Conservation (phyloP, 1,140 invertebrate species). For the Protaetia brevitarsis region DNA sequence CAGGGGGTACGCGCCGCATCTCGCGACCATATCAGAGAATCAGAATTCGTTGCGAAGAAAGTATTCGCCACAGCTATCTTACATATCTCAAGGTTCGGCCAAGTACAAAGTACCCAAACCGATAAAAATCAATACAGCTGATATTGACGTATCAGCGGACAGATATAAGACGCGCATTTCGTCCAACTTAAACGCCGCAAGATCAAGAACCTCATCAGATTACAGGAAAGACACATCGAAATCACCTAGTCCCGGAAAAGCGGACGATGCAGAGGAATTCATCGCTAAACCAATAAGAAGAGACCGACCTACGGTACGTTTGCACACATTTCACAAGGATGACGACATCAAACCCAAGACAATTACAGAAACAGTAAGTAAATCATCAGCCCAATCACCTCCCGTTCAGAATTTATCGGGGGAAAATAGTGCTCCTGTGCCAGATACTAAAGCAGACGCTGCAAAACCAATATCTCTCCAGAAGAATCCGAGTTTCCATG, state of each 20-base stretch:
- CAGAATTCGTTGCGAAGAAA: conserved; percentile 38
- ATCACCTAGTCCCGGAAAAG: conserved; percentile 22
- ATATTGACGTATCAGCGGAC: conserved; percentile 75
- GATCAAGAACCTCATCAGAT: conserved; percentile 45
- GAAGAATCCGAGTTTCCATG: conserved; percentile 53
- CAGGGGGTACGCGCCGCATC: conserved; percentile 64
- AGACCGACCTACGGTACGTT: conserved; percentile 66
- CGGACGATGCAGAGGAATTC: conserved; percentile 34
- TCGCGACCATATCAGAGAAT: conserved; percentile 71
- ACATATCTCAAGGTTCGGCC: conserved; percentile 38
- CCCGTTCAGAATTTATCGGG: no score
- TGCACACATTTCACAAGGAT: conserved; percentile 57
- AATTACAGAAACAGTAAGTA: no score
- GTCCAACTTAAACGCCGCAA: conserved; percentile 35
- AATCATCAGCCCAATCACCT: no score
- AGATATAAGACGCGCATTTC: conserved; percentile 48
- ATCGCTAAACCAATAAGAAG: conserved; percentile 54
- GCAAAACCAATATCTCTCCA: conserved; percentile 39
- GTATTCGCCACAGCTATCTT: conserved; percentile 8
- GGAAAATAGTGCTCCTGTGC: no score
- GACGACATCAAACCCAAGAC: no score
- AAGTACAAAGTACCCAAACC: conserved; percentile 56
- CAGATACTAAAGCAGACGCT: conserved; percentile 40
- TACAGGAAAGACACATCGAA: conserved; percentile 40
- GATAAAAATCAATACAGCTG: conserved; percentile 72